phyloP scores from a whole-genome alignment of 2,113 vertebrate genomes.

The Zosterops lateralis region DNA sequence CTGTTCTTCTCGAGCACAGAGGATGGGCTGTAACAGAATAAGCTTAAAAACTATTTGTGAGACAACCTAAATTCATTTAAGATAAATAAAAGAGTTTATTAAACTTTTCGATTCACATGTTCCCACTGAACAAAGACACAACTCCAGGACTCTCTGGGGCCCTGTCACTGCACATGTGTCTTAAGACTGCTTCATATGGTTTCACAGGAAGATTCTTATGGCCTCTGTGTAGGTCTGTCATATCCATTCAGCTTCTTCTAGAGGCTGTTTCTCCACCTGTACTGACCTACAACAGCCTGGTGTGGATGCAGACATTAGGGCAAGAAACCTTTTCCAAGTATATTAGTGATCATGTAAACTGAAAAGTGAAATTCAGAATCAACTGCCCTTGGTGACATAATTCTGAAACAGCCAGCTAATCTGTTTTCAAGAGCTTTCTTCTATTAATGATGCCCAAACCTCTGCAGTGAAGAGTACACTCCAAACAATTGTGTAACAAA shows the following conservation, averaged over 20 bases:
- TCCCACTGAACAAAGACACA: neutral
- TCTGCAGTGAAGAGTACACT: neutral
- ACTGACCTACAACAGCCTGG: neutral
- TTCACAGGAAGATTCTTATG: neutral
- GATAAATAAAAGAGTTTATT: neutral
- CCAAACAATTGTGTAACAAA: neutral
- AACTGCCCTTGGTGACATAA: neutral
- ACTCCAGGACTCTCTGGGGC: neutral
- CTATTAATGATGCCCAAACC: neutral
- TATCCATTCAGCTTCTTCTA: neutral
- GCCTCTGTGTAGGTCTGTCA: neutral
- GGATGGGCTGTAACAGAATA: neutral
- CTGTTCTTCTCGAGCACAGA: neutral
- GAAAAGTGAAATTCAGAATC: neutral
- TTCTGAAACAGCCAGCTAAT: neutral
- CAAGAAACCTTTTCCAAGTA: neutral
- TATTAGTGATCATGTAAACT: neutral
- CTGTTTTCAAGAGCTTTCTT: neutral
- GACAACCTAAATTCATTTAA: neutral
- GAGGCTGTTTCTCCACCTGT: neutral
- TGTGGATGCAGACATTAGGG: neutral
- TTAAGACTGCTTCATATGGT: neutral
- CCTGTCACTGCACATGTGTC: neutral
- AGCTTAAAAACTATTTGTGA: neutral
- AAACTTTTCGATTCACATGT: neutral